Evolutionary conservation across 2,113 vertebrate genomes (phyloP).

Genomic region (Burhinus oedicnemus): DNA sequence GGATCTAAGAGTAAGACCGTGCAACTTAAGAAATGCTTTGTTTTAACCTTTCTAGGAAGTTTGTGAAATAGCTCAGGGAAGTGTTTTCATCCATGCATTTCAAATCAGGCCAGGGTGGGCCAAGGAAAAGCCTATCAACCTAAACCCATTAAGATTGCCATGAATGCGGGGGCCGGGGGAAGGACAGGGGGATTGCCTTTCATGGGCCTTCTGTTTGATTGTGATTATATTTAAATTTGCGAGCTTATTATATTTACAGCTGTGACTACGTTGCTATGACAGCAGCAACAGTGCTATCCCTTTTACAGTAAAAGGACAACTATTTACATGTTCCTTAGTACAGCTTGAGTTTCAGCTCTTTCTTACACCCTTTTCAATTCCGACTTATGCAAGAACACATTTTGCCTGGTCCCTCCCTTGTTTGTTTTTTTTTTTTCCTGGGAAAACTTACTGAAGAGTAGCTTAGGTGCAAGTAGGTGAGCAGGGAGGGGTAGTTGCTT

Average conservation of each 20-base stretch:
- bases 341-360: neutral
- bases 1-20: neutral
- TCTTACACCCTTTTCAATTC: neutral
- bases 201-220: neutral
- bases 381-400: neutral
- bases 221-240: constrained; percentile 7
- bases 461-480: neutral
- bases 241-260: neutral
- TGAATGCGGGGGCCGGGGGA: neutral
- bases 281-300: neutral
- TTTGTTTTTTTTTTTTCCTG: neutral
- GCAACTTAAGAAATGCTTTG: neutral
- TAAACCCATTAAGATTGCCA: neutral
- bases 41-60: neutral
- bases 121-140: neutral
- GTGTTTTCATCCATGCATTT: neutral
- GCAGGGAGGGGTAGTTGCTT: neutral
- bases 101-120: neutral
- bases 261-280: neutral
- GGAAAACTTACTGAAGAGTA: neutral
- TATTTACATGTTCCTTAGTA: neutral
- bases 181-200: neutral
- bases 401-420: neutral
- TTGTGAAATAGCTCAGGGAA: neutral
- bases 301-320: neutral